Base-by-base conservation (phyloP, 2,888 invertebrate species). In the Synergus japonicus region DNA sequence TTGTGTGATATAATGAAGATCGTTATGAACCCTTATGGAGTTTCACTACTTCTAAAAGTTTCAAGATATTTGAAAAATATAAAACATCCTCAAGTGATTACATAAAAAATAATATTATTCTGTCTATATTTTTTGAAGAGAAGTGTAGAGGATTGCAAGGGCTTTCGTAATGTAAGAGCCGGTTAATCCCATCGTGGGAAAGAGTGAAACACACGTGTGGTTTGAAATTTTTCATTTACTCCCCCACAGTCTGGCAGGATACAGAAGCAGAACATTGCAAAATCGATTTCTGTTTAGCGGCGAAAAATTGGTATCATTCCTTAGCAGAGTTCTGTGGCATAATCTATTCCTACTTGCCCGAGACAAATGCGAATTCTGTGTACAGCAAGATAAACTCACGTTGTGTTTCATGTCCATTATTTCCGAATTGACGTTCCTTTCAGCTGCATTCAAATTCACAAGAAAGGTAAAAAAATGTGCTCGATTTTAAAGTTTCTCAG, bases 141-240 rank as follows among this genome's bases (percentile, higher is more conserved):
- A 15, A 49, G n/a, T 49, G 5, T 7, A 15, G 65, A 4, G n/a
- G 43, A 65, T 41, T n/a, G 43, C 37, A 13, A 29, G 22, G 37
- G 29, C 37, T 22, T 66, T 43, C 15, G 18, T 44, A 18, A 66
- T 18, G 41, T 10, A 44, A 44, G 44, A 10, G 43, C 12, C 44
- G 66, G 43, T 66, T 37, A 37, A 7, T 44, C 18, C n/a, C 66
- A 22, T 43, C 44, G 44, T 66, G 66, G 66, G 44, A 66, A 44
- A 18, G 8, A 0, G 18, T 43, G 43, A 18, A 44, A 43, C 66
- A 66, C 66, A 43, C n/a, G 66, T 18, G 44, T 10, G 12, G 43
- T 66, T 66, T 66, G 18, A 66, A 18, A 66, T 18, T 66, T 66
- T 66, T 64, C 15, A 37, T 37, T 66, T 66, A 66, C 44, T 43